Percentiles rank a stretch among this genome's conserved stretches.
Conservation (phyloP, 2,888 invertebrate species). For the Nomada fabriciana region DNA sequence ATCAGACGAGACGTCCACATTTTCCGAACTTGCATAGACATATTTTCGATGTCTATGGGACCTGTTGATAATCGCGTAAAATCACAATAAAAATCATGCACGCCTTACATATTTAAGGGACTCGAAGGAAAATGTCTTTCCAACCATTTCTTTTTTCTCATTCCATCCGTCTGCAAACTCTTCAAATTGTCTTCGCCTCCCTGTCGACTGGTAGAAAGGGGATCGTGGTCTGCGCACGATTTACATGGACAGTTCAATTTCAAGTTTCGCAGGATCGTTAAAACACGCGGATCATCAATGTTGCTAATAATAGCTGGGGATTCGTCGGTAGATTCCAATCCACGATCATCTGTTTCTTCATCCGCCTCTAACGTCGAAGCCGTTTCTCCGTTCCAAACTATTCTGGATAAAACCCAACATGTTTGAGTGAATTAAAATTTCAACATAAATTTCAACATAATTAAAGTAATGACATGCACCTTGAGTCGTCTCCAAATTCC, state of each 20-base stretch:
- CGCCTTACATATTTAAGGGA: neutral
- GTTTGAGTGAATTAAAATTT: slow-evolving; percentile 9
- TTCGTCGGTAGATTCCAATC: slow-evolving; percentile 60
- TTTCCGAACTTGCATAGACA: slow-evolving; percentile 59
- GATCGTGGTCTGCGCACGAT: slow-evolving; percentile 60
- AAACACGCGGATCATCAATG: slow-evolving; percentile 52
- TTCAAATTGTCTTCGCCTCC: slow-evolving; percentile 66
- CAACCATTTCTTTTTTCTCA: slow-evolving; percentile 52
- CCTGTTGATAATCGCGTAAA: slow-evolving; percentile 36
- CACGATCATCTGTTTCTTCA: slow-evolving; percentile 60
- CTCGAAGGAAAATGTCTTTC: slow-evolving; percentile 2
- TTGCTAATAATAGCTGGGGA: slow-evolving; percentile 55
- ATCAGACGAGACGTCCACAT: slow-evolving; percentile 52
- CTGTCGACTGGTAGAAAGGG: slow-evolving; percentile 34
- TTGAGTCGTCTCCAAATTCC: neutral
- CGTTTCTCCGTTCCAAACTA: slow-evolving; percentile 44
- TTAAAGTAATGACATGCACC: slow-evolving; percentile 28
- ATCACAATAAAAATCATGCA: neutral
- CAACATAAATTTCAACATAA: no score
- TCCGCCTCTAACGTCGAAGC: slow-evolving; percentile 62
- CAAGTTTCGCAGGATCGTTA: slow-evolving; percentile 53
- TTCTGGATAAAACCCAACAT: slow-evolving; percentile 9
- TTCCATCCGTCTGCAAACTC: slow-evolving; percentile 55
- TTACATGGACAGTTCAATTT: slow-evolving; percentile 64
- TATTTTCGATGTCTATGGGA: slow-evolving; percentile 46